Evolutionary conservation across 2,797 vertebrate genomes (phyloP), one percentile per base, ranked within the genome.

Genomic region (Enteromius anoplus): DNA sequence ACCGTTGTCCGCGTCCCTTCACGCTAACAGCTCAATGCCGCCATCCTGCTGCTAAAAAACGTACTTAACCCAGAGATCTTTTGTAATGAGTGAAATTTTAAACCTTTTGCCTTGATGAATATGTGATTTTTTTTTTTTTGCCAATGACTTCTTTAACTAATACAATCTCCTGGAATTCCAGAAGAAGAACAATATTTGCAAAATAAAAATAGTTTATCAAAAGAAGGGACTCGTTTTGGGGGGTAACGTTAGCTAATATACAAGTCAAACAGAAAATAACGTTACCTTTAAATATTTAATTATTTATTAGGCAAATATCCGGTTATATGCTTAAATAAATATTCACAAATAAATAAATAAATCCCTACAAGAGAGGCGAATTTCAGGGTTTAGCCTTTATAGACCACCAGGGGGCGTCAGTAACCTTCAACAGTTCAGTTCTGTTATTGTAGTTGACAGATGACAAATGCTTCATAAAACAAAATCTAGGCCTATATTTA

Each of bases 1-100:
- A 29, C 69, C 17, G 1, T 72, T 75, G 49, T 45, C 37, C n/a
- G n/a, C n/a, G 60, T 26, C 14, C 4, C 2, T 21, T 26, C 3
- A n/a, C 53, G 5, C 19, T 2, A 75, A 37, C 49, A 37, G 60
- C 26, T 32, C 60, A 15, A n/a, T 78, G 29, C 15, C 60, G 76
- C 26, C 76, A 51, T 78, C 76, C 66, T 78, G 60, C 12, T 26
- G 23, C 17, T 49, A 29, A 64, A 65, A 11, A 78, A 34, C 42
- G 14, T 40, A 66, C 6, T 17, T 11, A 58, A 32, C n/a, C 0
- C 14, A 14, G 3, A 19, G 11, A 23, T 49, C 26, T 26, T 51
- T 19, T 23, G 14, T 23, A 21, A 12, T 17, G 12, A 58, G 10
- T 45, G 42, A 45, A 45, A 45, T 45, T 45, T 2, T 11, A 11